Evolutionary conservation across 2,113 vertebrate species (phyloP).

Genomic region (Castor canadensis): DNA sequence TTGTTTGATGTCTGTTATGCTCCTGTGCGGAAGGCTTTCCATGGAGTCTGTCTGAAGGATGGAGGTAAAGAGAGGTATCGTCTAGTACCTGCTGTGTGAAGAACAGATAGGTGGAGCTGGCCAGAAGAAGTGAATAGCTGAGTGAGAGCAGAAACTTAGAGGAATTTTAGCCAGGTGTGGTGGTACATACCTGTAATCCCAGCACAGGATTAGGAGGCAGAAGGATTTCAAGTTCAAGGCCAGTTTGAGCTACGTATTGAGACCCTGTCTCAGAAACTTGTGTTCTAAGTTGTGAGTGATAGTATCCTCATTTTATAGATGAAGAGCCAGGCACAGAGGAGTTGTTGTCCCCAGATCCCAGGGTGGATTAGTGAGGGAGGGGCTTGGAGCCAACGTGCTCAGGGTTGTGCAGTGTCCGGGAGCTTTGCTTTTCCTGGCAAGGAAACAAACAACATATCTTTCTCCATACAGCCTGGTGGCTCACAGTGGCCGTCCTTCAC

Average conservation of each 20-base stretch:
- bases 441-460: not conserved
- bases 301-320: not conserved
- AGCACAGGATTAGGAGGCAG: too few relatives aligned
- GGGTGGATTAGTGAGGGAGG: not conserved
- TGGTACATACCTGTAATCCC: too few relatives aligned
- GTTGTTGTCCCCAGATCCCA: not conserved
- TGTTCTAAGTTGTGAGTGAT: not conserved
- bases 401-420: not conserved
- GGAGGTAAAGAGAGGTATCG: not conserved
- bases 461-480: accelerated
- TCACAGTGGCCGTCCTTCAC: not conserved
- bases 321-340: not conserved
- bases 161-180: not conserved
- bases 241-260: too few relatives aligned
- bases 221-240: too few relatives aligned
- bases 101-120: not conserved
- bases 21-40: not conserved
- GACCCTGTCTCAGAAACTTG: too few relatives aligned
- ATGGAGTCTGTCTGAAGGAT: not conserved
- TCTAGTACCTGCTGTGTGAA: not conserved
- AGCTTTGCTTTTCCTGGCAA: not conserved
- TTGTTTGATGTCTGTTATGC: not conserved
- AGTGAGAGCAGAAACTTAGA: not conserved
- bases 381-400: not conserved
- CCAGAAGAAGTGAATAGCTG: not conserved